phyloP scores from a whole-genome alignment of 2,113 vertebrate genomes.

The Phrynosoma blainvillii region DNA sequence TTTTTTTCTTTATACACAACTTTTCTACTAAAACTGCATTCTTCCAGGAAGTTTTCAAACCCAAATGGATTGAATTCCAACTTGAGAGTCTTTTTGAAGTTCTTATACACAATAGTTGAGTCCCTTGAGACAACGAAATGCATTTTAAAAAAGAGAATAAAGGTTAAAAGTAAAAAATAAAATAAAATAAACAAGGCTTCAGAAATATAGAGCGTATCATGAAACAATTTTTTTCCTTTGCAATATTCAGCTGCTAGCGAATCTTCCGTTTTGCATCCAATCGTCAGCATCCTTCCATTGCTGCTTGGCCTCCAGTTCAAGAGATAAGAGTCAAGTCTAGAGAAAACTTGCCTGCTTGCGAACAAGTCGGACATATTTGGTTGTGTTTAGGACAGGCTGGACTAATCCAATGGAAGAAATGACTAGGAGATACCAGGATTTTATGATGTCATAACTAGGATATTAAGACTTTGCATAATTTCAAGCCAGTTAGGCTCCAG shows the following conservation, averaged over 20 bases:
- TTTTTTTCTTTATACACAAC: conserved; percentile 65
- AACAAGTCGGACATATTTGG: conserved; percentile 69
- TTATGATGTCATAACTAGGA: conserved; percentile 63
- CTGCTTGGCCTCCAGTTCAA: conserved; percentile 70
- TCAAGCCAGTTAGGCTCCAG: conserved; percentile 56
- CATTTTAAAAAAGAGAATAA: conserved; percentile 71
- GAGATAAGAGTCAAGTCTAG: conserved; percentile 26
- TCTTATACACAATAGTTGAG: conserved; percentile 75
- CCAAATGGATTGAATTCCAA: conserved; percentile 70
- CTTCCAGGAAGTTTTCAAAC: conserved; percentile 72
- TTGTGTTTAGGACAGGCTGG: conserved; percentile 74
- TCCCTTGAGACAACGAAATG: conserved; percentile 78
- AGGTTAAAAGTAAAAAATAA: conserved; percentile 67
- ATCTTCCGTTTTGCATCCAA: conserved; percentile 71
- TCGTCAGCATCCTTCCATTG: conserved; percentile 68
- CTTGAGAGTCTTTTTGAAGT: conserved; percentile 74
- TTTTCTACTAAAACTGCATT: conserved; percentile 74
- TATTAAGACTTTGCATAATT: conserved; percentile 70
- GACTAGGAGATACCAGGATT: conserved; percentile 59
- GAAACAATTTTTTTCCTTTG: conserved; percentile 59
- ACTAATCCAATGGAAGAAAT: conserved; percentile 71
- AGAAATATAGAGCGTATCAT: conserved; percentile 72
- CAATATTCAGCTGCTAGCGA: conserved; percentile 69
- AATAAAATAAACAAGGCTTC: conserved; percentile 73
- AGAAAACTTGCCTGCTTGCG: conserved; percentile 53